These are phyloP conservation scores for Scolopax rusticola DNA, from an alignment of 2,797 vertebrate species.

Conservation along the genomic window DNA sequence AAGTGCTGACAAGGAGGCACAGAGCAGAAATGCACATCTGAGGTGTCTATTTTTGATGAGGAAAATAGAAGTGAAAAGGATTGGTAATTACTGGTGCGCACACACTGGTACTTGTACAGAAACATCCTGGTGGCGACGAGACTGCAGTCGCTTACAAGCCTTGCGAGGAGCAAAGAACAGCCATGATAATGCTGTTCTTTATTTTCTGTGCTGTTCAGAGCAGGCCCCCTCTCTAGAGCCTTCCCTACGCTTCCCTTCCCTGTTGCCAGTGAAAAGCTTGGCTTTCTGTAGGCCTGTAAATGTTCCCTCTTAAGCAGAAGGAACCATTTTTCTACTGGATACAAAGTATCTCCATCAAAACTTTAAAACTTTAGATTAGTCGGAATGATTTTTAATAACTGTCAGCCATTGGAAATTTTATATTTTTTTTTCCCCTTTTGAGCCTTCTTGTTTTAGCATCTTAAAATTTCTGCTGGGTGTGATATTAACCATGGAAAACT, in stretches of 20 bases:
- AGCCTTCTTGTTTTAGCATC: not conserved
- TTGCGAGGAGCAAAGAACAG: slow-evolving; percentile 55
- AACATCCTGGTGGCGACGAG: slow-evolving; percentile 77
- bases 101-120: slow-evolving; percentile 72
- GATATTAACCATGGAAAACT: not conserved
- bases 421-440: not conserved
- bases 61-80: slow-evolving; percentile 68
- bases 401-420: not conserved
- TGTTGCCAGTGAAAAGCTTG: slow-evolving; percentile 15
- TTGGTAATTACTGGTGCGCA: slow-evolving; percentile 65
- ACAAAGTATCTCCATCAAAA: not conserved
- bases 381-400: not conserved
- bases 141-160: slow-evolving; percentile 61
- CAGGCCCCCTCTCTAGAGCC: slow-evolving; percentile 51
- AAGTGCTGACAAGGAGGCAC: slow-evolving; percentile 32
- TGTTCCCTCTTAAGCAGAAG: not conserved
- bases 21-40: slow-evolving; percentile 49
- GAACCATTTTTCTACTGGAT: not conserved
- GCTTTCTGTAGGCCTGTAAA: slow-evolving; percentile 36
- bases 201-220: slow-evolving; percentile 34
- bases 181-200: slow-evolving; percentile 70
- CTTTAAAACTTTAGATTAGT: not conserved
- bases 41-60: slow-evolving; percentile 44
- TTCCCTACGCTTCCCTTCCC: slow-evolving; percentile 52
- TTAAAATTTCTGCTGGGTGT: not conserved